Evolutionary conservation across 2,797 vertebrate species (phyloP).

Genomic region (Channa striata): DNA sequence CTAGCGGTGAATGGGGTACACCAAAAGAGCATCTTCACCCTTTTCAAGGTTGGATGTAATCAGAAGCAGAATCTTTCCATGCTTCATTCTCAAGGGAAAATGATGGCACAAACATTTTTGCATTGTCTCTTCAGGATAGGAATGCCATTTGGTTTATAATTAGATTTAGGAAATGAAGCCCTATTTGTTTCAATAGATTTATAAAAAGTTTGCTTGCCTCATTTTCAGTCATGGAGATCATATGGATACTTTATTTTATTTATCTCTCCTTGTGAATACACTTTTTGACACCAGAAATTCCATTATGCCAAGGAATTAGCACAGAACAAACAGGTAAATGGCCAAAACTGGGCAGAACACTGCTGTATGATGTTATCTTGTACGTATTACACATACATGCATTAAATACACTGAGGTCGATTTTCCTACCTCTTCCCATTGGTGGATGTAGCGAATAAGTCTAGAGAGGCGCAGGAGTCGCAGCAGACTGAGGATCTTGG

Average conservation of each 20-base stretch:
- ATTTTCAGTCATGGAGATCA: slow-evolving; percentile 28
- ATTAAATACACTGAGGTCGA: neutral
- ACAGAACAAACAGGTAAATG: neutral
- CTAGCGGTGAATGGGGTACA: slow-evolving; percentile 60
- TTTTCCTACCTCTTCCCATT: slow-evolving; percentile 96
- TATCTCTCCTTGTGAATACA: slow-evolving; percentile 8
- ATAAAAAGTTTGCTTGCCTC: slow-evolving; percentile 27
- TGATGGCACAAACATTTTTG: slow-evolving; percentile 36
- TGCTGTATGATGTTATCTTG: neutral
- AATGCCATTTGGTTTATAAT: slow-evolving; percentile 46
- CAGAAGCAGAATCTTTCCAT: slow-evolving; percentile 57
- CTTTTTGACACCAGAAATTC: neutral
- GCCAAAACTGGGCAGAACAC: slow-evolving; percentile 5
- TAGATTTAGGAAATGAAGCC: slow-evolving; percentile 30
- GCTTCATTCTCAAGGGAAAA: slow-evolving; percentile 35
- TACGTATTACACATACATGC: neutral
- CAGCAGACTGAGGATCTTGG: slow-evolving; percentile 97
- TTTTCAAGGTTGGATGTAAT: slow-evolving; percentile 68
- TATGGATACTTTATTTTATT: neutral
- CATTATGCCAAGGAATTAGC: slow-evolving; percentile 8
- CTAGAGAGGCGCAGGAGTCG: slow-evolving; percentile 94
- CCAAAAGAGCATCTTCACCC: slow-evolving; percentile 66
- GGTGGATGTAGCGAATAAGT: slow-evolving; percentile 98
- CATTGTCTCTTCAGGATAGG: slow-evolving; percentile 33
- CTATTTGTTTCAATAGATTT: slow-evolving; percentile 31